A percentile compares a stretch with the other conserved stretches of the same genome.
These are phyloP conservation scores for Dasyornis broadbenti DNA, from an alignment of 2,113 vertebrate genomes.

Conservation along the genomic window DNA sequence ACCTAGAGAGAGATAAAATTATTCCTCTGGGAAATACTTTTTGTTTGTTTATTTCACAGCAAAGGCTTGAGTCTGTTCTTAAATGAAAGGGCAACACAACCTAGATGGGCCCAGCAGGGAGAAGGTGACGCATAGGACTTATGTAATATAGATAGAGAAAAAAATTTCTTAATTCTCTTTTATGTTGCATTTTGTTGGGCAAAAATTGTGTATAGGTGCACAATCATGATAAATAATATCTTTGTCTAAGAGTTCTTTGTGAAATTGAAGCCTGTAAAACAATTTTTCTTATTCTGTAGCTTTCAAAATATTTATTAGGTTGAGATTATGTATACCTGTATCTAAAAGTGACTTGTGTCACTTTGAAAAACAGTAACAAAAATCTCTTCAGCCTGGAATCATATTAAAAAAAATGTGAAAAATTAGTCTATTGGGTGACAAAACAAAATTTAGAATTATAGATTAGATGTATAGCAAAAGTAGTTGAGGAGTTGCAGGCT, in stretches of 20 bases:
- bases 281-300: background rate
- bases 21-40: background rate
- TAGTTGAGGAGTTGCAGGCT: background rate
- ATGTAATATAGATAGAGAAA: background rate
- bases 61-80: background rate
- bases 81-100: background rate
- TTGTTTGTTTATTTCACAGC: constrained; percentile 11
- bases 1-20: background rate
- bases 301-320: background rate
- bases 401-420: background rate
- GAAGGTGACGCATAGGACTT: background rate
- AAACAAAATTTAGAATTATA: background rate
- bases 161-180: background rate
- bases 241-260: background rate
- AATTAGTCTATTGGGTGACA: background rate
- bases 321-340: background rate
- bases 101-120: background rate
- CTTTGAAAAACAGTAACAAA: background rate
- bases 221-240: background rate
- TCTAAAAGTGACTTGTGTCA: background rate
- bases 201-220: background rate
- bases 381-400: background rate
- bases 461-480: background rate
- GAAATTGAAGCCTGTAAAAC: background rate
- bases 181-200: background rate